A percentile compares a stretch with the other conserved stretches of the same genome.
Evolutionary conservation across 2,797 vertebrate species (phyloP).

Genomic region (Pseudochromis fuscus): DNA sequence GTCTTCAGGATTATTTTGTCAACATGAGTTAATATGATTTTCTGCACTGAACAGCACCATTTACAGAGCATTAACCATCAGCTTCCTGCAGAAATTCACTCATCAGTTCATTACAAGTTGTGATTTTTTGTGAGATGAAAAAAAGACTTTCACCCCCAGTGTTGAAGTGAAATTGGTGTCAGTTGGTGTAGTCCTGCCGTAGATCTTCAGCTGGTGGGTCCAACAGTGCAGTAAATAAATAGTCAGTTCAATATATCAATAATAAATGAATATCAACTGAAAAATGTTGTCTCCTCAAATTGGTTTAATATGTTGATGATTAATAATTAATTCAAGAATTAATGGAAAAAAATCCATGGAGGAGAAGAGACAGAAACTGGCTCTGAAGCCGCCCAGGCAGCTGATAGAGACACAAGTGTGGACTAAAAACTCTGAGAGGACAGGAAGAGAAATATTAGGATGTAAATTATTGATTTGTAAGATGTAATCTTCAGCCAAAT

Average conservation of each 20-base stretch:
- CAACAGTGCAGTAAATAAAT: neutral
- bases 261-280: neutral
- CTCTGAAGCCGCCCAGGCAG: neutral
- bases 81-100: too few relatives aligned
- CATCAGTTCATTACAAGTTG: too few relatives aligned
- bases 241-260: neutral
- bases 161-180: too few relatives aligned
- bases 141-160: too few relatives aligned
- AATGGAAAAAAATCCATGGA: neutral
- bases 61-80: too few relatives aligned
- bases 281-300: neutral
- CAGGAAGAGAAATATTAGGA: neutral
- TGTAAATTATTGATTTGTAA: neutral
- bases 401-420: neutral
- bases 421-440: neutral
- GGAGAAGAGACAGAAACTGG: neutral
- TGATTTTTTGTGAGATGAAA: too few relatives aligned
- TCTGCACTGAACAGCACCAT: too few relatives aligned
- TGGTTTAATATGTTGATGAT: neutral
- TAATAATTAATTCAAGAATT: neutral
- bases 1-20: too few relatives aligned
- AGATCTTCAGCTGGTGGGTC: neutral
- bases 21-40: too few relatives aligned
- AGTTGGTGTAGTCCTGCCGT: too few relatives aligned
- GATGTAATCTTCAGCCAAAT: neutral